A percentile compares a stretch with the other conserved stretches of the same genome.
phyloP scores from a whole-genome alignment of 1,140 invertebrate species.

The Hylaeus volcanicus region DNA sequence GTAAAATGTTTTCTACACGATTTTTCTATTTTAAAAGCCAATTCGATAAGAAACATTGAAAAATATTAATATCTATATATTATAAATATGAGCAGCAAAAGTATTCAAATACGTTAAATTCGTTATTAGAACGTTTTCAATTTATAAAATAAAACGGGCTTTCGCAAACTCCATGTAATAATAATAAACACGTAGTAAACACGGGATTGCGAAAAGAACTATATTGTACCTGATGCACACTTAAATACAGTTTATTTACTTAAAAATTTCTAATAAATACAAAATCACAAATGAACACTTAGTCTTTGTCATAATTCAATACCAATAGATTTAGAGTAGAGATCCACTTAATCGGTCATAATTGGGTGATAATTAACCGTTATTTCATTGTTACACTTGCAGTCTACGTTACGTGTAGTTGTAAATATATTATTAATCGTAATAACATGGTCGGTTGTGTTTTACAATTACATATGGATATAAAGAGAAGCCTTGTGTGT shows the following conservation, averaged over 20 bases:
- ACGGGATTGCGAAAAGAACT: conserved; percentile 14
- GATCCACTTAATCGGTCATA: conserved; percentile 72
- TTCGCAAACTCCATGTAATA: conserved; percentile 14
- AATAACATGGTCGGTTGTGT: conserved; percentile 72
- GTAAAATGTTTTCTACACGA: not conserved
- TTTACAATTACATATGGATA: conserved; percentile 73
- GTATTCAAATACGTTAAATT: not conserved
- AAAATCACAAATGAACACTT: conserved; percentile 81
- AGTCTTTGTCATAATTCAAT: conserved; percentile 79
- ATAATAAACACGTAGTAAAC: conserved; percentile 12
- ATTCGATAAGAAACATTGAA: not conserved
- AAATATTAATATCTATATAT: not conserved
- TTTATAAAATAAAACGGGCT: conserved; percentile 7
- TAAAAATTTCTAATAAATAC: conserved; percentile 81
- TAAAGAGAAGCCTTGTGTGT: conserved; percentile 72
- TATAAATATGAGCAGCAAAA: not conserved
- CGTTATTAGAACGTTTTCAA: too few species aligned
- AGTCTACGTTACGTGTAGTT: conserved; percentile 77
- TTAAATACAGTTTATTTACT: conserved; percentile 81
- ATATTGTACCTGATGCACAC: conserved; percentile 71
- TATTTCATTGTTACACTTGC: conserved; percentile 78
- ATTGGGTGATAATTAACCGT: conserved; percentile 77
- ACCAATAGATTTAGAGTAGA: conserved; percentile 69
- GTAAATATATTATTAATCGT: conserved; percentile 70
- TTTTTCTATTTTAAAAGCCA: not conserved